Evolutionary conservation across 2,888 invertebrate species (phyloP).

Genomic region (Cacoxenus indagator): DNA sequence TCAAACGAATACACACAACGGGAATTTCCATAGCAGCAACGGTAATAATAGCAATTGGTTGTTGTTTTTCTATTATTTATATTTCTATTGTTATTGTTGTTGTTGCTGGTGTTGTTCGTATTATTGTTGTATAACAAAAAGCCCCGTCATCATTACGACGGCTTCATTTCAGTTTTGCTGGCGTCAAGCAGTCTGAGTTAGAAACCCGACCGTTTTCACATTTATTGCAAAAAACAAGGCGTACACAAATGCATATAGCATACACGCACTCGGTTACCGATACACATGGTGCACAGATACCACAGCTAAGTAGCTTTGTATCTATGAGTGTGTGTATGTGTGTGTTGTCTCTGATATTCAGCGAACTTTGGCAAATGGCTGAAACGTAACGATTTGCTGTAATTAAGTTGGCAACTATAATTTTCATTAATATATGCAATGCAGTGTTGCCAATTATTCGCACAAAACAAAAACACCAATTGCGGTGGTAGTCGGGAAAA

Average conservation of each 20-base stretch:
- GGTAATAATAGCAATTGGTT: constrained; percentile 47
- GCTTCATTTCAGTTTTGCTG: constrained; percentile 34
- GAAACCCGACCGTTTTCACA: constrained; percentile 22
- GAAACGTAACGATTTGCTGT: background rate
- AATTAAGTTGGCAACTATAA: background rate
- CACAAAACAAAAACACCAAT: background rate
- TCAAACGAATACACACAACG: constrained; percentile 45
- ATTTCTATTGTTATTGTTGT: constrained; percentile 29
- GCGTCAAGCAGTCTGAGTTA: constrained; percentile 58
- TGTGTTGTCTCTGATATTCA: background rate
- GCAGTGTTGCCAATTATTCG: background rate
- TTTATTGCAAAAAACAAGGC: background rate
- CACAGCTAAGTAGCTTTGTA: background rate
- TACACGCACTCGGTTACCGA: constrained; percentile 19
- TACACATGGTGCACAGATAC: no score
- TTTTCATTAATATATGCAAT: background rate
- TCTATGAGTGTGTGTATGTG: background rate
- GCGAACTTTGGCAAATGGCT: background rate
- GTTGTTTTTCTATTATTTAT: background rate
- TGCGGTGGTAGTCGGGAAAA: background rate
- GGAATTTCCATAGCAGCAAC: constrained; percentile 52
- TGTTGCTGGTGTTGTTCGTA: constrained; percentile 2
- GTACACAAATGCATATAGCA: constrained; percentile 16
- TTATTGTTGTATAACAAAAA: constrained; percentile 26
- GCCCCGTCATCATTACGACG: constrained; percentile 27